Conservation (phyloP, 1,140 invertebrate species). For the Eupristina koningsbergeri region DNA sequence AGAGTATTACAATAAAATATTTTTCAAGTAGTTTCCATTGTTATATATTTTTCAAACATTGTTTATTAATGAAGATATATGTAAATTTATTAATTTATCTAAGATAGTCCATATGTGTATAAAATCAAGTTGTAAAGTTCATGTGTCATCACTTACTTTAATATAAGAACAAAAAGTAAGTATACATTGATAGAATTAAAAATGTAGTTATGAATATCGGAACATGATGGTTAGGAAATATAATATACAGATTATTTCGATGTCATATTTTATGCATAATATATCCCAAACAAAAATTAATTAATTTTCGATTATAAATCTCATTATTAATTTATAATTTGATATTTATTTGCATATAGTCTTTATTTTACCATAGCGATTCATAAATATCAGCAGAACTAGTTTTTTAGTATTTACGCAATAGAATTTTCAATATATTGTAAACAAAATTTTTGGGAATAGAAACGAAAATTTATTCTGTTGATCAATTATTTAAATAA, state of each 20-base stretch:
- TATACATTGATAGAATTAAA: conserved; percentile 2
- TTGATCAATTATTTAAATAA: too few species aligned
- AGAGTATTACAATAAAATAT: too few species aligned
- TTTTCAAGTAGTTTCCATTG: too few species aligned
- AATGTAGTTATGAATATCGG: conserved; percentile 40
- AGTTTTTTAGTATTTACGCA: too few species aligned
- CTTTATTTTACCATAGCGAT: neutral
- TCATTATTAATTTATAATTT: conserved; percentile 39
- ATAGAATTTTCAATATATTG: too few species aligned
- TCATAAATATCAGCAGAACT: too few species aligned
- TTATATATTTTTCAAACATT: too few species aligned
- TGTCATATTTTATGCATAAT: neutral
- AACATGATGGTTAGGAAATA: conserved; percentile 4
- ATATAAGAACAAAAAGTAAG: conserved; percentile 1
- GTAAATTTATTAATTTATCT: neutral
- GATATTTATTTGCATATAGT: neutral
- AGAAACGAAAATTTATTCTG: too few species aligned
- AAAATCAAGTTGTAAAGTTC: neutral
- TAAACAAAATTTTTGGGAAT: too few species aligned
- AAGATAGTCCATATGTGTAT: neutral
- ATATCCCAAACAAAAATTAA: conserved; percentile 5
- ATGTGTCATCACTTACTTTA: conserved; percentile 5
- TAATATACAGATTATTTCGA: conserved; percentile 47
- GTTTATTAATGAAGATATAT: neutral
- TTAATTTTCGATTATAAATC: conserved; percentile 38